Evolutionary conservation across 2,888 invertebrate genomes (phyloP), one percentile per base, ranked within the genome.

Genomic region (Synanthedon myopaeformis): DNA sequence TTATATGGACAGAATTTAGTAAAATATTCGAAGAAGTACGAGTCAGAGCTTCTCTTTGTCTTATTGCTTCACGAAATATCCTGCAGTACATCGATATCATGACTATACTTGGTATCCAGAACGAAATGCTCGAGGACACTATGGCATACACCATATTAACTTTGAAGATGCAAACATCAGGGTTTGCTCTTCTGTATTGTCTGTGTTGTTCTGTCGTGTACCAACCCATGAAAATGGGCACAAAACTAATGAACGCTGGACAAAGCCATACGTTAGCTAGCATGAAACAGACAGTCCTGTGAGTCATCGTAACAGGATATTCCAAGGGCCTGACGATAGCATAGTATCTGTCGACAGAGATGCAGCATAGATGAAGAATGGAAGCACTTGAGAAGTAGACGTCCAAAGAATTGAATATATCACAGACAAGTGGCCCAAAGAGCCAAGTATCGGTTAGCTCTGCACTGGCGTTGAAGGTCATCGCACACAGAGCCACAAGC

Each of bases 191-290:
- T 61, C 91, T 83, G 63, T 87, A 90, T 81, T 85, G 89, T 49
- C 94, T 86, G 70, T 96, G 94, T 55, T 93, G 92, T 23, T 90
- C 89, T 0, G 97, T 97, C 6, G 97, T 96, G 78, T 98, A 98
- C 94, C 97, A 96, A 52, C 95, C 97, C 83, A 96, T 92, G 78
- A 97, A 96, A 56, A 98, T 97, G 49, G 98, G 98, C 54, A 97
- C 92, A 77, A 97, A 97, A 57, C 97, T 97, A 64, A 98, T 95
- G 58, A 97, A 90, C 0, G 95, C 95, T 0, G 98, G 97, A 70
- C 96, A 92, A 54, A 95, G 90, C 98, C 98, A 98, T 1, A 96
- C 97, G 52, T 94, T 92, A 53, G 94, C 92, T 45, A 96, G 81
- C 95, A 95, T 95, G 55, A 94, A 90, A 55, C 92, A 92, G 2